Evolutionary conservation across 2,797 vertebrate species (phyloP).

Genomic region (Aselliscus stoliczkanus): DNA sequence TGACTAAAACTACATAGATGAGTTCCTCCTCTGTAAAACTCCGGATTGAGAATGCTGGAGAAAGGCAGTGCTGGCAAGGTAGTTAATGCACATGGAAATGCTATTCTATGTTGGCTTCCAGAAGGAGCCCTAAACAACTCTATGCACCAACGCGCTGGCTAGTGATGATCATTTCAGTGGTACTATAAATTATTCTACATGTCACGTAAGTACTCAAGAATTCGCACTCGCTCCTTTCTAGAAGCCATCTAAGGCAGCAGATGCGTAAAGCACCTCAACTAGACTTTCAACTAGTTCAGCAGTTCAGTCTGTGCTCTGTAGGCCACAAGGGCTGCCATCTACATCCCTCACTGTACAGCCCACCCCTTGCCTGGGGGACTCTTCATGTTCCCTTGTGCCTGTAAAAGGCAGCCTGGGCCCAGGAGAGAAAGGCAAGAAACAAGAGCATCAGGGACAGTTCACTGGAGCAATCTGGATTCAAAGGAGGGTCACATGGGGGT

Average conservation of each 20-base stretch:
- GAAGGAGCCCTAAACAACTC: slow-evolving; percentile 61
- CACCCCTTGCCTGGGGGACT: background rate
- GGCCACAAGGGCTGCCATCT: slow-evolving; percentile 55
- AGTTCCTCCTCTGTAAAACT: slow-evolving; percentile 31
- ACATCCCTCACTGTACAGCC: background rate
- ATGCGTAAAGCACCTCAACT: slow-evolving; percentile 58
- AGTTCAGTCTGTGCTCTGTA: slow-evolving; percentile 60
- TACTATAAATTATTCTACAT: slow-evolving; percentile 75
- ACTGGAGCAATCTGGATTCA: background rate
- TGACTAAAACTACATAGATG: slow-evolving; percentile 41
- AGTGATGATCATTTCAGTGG: slow-evolving; percentile 64
- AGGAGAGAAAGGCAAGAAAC: background rate
- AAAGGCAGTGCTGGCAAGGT: slow-evolving; percentile 66
- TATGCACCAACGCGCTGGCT: slow-evolving; percentile 67
- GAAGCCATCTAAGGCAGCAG: slow-evolving; percentile 68
- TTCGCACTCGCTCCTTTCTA: slow-evolving; percentile 42
- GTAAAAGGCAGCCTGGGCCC: slow-evolving; percentile 39
- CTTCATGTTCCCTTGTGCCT: background rate
- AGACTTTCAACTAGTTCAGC: slow-evolving; percentile 61
- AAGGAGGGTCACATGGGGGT: background rate
- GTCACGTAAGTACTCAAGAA: slow-evolving; percentile 66
- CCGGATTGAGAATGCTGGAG: slow-evolving; percentile 52
- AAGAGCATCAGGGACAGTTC: background rate
- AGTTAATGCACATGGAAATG: slow-evolving; percentile 54
- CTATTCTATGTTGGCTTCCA: slow-evolving; percentile 61